These are phyloP conservation scores for Heliconius charithonia DNA, from an alignment of 2,888 invertebrate genomes.

Conservation along the genomic window DNA sequence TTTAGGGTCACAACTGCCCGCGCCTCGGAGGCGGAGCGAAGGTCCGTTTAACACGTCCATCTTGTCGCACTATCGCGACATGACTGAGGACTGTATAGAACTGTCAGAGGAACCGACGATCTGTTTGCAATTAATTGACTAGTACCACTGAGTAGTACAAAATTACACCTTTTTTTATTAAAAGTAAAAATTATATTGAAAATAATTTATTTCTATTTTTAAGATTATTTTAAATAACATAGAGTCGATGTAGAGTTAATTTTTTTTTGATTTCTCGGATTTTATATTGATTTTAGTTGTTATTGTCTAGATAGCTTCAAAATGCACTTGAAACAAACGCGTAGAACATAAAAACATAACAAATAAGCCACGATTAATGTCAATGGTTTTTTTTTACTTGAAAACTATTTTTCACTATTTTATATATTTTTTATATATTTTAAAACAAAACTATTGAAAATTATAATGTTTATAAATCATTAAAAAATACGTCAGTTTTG, in stretches of 20 bases:
- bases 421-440: not conserved
- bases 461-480: not conserved
- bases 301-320: not conserved
- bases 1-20: slow-evolving; percentile 68
- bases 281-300: slow-evolving; percentile 2
- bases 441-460: not conserved
- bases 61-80: slow-evolving; percentile 68
- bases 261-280: not conserved
- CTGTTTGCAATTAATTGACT: not conserved
- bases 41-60: slow-evolving; percentile 75
- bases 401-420: not conserved
- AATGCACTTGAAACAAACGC: slow-evolving; percentile 13
- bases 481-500: slow-evolving; percentile 1
- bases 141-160: not conserved
- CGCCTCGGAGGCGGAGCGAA: slow-evolving; percentile 79
- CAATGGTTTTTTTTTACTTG: not conserved
- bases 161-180: not conserved
- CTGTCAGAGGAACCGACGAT: slow-evolving; percentile 14
- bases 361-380: not conserved
- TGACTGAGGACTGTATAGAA: slow-evolving; percentile 60
- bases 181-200: not conserved
- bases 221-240: not conserved
- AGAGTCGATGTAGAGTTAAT: slow-evolving; percentile 2
- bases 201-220: not conserved
- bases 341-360: not conserved